A percentile compares a stretch with the other conserved stretches of the same genome.
Conservation (phyloP, 1,140 invertebrate species). For the Diorhabda elongata region DNA sequence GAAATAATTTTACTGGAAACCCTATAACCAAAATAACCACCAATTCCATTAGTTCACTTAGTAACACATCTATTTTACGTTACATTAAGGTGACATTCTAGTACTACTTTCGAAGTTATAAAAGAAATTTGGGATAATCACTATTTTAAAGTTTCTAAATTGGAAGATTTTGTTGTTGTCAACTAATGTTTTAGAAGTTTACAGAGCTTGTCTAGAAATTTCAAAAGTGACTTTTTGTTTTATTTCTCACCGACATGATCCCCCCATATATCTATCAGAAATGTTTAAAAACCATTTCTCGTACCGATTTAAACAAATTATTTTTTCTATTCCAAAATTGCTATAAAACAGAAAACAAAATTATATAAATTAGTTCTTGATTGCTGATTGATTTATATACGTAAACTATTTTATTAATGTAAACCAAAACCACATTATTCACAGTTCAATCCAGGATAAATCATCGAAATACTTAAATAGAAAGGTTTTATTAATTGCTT, state of each 20-base stretch:
- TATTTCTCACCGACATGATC: slow-evolving; percentile 9
- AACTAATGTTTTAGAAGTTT: neutral
- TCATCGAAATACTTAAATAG: slow-evolving; percentile 16
- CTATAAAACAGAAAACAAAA: slow-evolving; percentile 21
- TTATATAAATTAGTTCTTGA: slow-evolving; percentile 18
- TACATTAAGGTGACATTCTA: too few species aligned
- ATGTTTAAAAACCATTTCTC: slow-evolving; percentile 18
- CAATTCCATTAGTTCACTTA: too few species aligned
- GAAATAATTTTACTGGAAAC: too few species aligned
- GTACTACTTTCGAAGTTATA: too few species aligned
- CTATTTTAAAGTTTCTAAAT: too few species aligned
- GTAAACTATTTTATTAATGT: slow-evolving; percentile 20
- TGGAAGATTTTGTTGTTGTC: neutral
- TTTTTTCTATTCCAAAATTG: slow-evolving; percentile 20
- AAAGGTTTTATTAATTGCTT: slow-evolving; percentile 9
- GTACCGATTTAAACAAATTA: slow-evolving; percentile 20
- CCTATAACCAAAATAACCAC: too few species aligned
- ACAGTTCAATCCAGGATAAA: slow-evolving; percentile 8
- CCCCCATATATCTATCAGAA: slow-evolving; percentile 19
- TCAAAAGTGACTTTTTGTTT: neutral
- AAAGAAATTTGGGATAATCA: too few species aligned
- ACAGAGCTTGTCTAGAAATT: neutral
- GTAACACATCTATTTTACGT: too few species aligned
- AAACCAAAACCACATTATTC: slow-evolving; percentile 11
- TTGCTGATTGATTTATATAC: slow-evolving; percentile 20